phyloP scores from a whole-genome alignment of 2,888 invertebrate genomes.

The Hydriomena furcata region DNA sequence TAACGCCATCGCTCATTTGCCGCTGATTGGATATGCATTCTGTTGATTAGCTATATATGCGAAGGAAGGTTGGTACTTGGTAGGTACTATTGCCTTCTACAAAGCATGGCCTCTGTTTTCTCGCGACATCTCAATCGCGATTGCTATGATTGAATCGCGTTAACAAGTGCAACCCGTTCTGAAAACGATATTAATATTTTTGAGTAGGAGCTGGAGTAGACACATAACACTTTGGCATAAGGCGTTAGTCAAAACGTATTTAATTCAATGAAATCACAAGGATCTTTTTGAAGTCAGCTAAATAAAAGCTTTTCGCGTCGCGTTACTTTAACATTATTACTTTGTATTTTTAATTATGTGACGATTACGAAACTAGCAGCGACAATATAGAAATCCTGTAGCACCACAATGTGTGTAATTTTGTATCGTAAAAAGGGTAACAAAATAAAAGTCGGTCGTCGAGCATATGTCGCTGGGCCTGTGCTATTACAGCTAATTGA shows the following conservation, averaged over 20 bases:
- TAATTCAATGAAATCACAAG: too few relatives aligned
- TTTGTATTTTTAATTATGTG: conserved; percentile 19
- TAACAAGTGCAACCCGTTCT: too few relatives aligned
- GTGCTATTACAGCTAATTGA: conserved; percentile 74
- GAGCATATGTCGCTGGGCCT: conserved; percentile 70
- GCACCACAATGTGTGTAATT: conserved; percentile 53
- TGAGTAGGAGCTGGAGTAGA: too few relatives aligned
- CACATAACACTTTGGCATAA: too few relatives aligned
- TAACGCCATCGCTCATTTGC: conserved; percentile 77
- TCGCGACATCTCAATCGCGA: too few relatives aligned
- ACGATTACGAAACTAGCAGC: conserved; percentile 19
- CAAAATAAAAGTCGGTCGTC: conserved; percentile 65
- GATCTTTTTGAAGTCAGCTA: too few relatives aligned
- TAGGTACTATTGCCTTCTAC: not conserved
- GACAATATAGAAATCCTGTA: conserved; percentile 16
- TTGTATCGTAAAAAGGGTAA: conserved; percentile 68
- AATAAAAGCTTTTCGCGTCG: not conserved
- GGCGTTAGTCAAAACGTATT: too few relatives aligned
- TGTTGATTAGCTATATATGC: conserved; percentile 16
- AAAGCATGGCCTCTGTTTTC: not conserved
- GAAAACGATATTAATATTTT: too few relatives aligned
- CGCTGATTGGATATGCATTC: conserved; percentile 64
- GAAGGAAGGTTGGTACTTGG: conserved; percentile 10
- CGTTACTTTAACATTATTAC: not conserved
- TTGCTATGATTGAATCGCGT: too few relatives aligned